Evolutionary conservation across 2,888 invertebrate species (phyloP), one percentile per base, ranked within the genome.

Genomic region (Sisyra nigra): DNA sequence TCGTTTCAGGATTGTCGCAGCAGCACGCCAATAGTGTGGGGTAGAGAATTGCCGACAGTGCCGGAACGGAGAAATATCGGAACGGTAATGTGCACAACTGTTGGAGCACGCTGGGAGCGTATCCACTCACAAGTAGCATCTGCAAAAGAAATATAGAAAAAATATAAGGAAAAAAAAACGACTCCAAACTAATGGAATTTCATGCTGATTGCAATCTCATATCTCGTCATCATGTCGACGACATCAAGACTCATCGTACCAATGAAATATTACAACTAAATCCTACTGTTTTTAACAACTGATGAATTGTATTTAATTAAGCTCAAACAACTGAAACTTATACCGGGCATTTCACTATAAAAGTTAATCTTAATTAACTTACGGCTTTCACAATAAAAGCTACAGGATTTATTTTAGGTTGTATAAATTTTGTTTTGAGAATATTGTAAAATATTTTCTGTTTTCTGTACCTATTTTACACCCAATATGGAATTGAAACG

Each of bases 21-120:
- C 80, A 69, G 58, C 74, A 71, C 17, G 84, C 82, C 45, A 86
- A 70, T 35, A 91, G 67, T 1, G 87, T 85, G 1, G 91, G 88
- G 60, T 86, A 76, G 41, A 91, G 69, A 41, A 80, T 72, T 48
- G 69, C 70, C 45, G 79, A 76, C 49, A 88, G 71, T 2, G 66
- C 57, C 19, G 75, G 74, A 45, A 85, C 82, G 38, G 83, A 82
- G 62, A 91, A 83, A 69, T 87, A 91, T 52, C 81, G 80, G 53
- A 89, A 86, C 0, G 91, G 89, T 50, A 91, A 64, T 0, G 74
- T 77, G 63, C 87, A 87, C 36, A 92, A 66, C 53, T 85, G 87
- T 61, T 86, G 87, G 15, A 91, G 72, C 38, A 83, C 86, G 32
- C 83, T 82, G 1, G 82, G 81, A 14, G 77, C 72, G 53, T 79